Evolutionary conservation across 2,797 vertebrate species (phyloP).

Genomic region (Cirrhinus molitorella): DNA sequence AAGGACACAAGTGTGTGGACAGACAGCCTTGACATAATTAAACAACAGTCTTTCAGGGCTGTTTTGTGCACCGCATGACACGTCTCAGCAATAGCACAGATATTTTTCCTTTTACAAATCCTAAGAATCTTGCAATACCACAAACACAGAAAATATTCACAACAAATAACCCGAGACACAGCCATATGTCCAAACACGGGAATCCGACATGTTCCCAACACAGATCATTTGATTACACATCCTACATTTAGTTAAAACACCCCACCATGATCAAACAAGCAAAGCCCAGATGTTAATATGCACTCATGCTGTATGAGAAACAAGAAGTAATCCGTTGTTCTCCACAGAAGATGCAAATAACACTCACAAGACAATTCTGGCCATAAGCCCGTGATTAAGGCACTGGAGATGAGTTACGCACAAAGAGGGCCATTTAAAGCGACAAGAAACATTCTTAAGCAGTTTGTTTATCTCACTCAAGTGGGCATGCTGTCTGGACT

Average conservation of each 20-base stretch:
- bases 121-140: not conserved
- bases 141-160: not conserved
- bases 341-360: conserved; percentile 57
- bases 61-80: not conserved
- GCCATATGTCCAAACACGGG: not conserved
- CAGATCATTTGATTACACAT: conserved; percentile 43
- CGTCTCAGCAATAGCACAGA: not conserved
- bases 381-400: conserved; percentile 57
- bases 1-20: not conserved
- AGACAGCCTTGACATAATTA: not conserved
- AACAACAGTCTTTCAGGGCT: not conserved
- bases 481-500: conserved; percentile 23
- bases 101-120: not conserved
- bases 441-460: conserved; percentile 52
- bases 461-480: conserved; percentile 41
- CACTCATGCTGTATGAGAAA: not conserved
- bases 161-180: not conserved
- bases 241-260: conserved; percentile 13
- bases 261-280: conserved; percentile 33
- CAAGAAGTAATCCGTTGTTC: conserved; percentile 62
- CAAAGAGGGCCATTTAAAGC: conserved; percentile 60
- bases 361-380: conserved; percentile 68
- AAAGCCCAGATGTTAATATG: conserved; percentile 42
- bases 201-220: not conserved
- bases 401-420: conserved; percentile 52